Percentiles rank a stretch among this genome's conserved stretches.
These are phyloP conservation scores for Panthera uncia DNA, from an alignment of 2,113 vertebrate species.

Conservation along the genomic window DNA sequence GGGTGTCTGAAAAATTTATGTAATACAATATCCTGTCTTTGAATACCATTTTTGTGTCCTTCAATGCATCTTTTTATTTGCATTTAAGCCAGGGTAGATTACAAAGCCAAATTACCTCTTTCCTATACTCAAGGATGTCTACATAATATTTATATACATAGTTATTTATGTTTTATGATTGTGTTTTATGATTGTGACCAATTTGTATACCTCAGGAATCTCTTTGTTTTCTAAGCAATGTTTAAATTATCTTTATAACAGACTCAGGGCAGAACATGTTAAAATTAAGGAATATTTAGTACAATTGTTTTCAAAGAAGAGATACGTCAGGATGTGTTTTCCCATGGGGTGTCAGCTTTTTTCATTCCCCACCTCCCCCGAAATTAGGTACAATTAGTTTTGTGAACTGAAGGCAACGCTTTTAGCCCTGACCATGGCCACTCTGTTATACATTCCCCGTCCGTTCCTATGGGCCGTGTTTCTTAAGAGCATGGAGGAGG, in stretches of 20 bases:
- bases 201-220: not conserved
- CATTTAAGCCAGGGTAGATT: not conserved
- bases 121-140: not conserved
- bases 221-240: not conserved
- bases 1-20: not conserved
- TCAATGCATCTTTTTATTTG: not conserved
- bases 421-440: not conserved
- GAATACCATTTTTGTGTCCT: not conserved
- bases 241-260: not conserved
- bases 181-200: not conserved
- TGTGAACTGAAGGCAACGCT: constrained; percentile 19
- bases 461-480: not conserved
- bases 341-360: not conserved
- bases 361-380: not conserved
- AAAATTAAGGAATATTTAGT: not conserved
- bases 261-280: not conserved
- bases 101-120: not conserved
- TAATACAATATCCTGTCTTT: not conserved
- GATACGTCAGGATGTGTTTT: not conserved
- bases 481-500: constrained; percentile 57
- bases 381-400: constrained; percentile 14
- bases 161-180: not conserved
- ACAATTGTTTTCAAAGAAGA: constrained; percentile 14
- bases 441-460: not conserved
- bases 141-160: not conserved